A percentile compares a stretch with the other conserved stretches of the same genome.
Evolutionary conservation across 1,140 invertebrate species (phyloP).

Genomic region (Drosophila jambulina): DNA sequence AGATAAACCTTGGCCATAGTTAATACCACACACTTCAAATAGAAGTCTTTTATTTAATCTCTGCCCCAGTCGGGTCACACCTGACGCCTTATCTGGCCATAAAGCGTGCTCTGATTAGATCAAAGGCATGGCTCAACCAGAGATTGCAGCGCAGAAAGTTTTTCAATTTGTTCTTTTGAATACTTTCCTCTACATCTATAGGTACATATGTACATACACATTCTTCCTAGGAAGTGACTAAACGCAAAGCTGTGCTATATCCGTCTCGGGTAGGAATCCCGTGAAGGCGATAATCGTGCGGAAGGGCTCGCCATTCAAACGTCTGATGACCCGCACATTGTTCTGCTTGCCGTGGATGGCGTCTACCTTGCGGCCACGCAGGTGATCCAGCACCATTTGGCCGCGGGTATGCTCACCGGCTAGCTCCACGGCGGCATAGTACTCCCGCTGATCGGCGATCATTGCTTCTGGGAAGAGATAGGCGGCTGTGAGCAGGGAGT

Average conservation of each 20-base stretch:
- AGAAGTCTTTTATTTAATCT: neutral
- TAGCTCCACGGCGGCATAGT: slow-evolving; percentile 82
- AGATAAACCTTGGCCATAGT: slow-evolving; percentile 7
- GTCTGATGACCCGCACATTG: slow-evolving; percentile 47
- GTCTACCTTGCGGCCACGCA: slow-evolving; percentile 37
- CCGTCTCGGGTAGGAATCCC: slow-evolving; percentile 24
- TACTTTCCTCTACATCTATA: neutral
- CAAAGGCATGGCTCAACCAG: neutral
- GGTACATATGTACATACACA: neutral
- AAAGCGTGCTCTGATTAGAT: slow-evolving; percentile 5
- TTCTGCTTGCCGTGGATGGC: slow-evolving; percentile 27
- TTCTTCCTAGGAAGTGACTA: neutral
- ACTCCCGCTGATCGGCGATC: slow-evolving; percentile 60
- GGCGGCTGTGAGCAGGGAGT: slow-evolving; percentile 86
- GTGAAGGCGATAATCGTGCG: slow-evolving; percentile 58
- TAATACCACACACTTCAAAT: neutral
- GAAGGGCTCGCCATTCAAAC: slow-evolving; percentile 36
- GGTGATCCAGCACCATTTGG: slow-evolving; percentile 71
- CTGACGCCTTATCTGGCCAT: slow-evolving; percentile 8
- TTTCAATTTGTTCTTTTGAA: neutral
- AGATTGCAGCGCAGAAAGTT: neutral
- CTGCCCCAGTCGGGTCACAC: neutral
- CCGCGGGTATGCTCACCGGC: slow-evolving; percentile 58
- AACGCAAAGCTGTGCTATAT: slow-evolving; percentile 13
- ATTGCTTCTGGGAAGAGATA: slow-evolving; percentile 85